Evolutionary conservation across 2,888 invertebrate genomes (phyloP), one percentile per base, ranked within the genome.

Genomic region (Drosophila prolongata): DNA sequence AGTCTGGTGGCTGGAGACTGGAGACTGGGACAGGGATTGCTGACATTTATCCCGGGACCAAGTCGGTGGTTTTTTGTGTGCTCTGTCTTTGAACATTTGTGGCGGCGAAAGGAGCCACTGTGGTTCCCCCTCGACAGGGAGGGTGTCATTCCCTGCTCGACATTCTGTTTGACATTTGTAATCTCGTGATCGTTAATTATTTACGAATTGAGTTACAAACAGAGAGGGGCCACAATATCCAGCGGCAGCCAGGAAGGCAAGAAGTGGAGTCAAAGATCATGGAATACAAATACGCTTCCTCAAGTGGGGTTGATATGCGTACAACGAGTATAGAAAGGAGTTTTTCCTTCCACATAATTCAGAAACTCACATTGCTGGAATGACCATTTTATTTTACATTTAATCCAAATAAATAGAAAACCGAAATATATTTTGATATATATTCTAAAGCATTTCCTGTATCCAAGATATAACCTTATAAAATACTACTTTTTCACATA

Each of bases 151-250:
- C 80, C 80, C 84, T 80, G 87, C 71, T 83, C 91, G 91, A 91
- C 91, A 90, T 88, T 88, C 79, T 89, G 87, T 92, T 89, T 91
- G 91, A 90, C 91, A 90, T 89, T 90, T 89, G 87, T 91, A 91
- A 90, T 91, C 90, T 89, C 77, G 85, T 76, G 90, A 91, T 91
- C 91, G 91, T 91, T 91, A 90, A 91, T 91, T 91, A 91, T 90
- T 87, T 90, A 80, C 80, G 91, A 90, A 90, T 90, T 90, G 90
- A 84, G 89, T 87, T 84, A 80, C 87, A 76, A 69, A 43, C 44
- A 34, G 42, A 38, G 59, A 69, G 61, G 78, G 66, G 67, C 55
- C 34, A 34, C 27, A 38, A 53, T 35, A 43, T 72, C 10, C 72
- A 64, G 56, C 42, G 56, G 44, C 65, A 47, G 71, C 16, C 16